Conservation (phyloP, 2,888 invertebrate genomes). For the Caenorhabditis doughertyi region DNA sequence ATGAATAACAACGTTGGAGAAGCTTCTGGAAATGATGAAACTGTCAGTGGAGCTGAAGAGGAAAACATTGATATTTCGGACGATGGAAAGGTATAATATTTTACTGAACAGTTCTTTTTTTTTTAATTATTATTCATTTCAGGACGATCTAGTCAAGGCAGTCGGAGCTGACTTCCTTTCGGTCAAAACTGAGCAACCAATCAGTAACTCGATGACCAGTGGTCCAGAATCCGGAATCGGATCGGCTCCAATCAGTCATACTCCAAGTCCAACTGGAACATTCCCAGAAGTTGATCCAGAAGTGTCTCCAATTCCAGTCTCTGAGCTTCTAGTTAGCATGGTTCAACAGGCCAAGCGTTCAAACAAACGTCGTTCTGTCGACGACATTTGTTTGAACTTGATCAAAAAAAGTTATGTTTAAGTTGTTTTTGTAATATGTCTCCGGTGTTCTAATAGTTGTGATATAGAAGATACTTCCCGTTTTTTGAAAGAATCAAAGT, state of each 20-base stretch:
- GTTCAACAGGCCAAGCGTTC: constrained; percentile 6
- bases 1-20: constrained; percentile 37
- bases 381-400: constrained; percentile 22
- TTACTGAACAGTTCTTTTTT: neutral
- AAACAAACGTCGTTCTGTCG: constrained; percentile 26
- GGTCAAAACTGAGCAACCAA: constrained; percentile 56
- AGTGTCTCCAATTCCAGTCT: neutral
- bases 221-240: constrained; percentile 69
- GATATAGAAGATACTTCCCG: neutral
- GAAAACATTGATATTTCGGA: constrained; percentile 21
- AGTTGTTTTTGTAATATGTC: neutral
- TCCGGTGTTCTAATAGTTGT: neutral
- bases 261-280: constrained; percentile 27
- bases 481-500: neutral
- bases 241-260: constrained; percentile 41
- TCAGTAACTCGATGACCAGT: constrained; percentile 41
- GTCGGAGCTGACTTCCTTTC: constrained; percentile 42
- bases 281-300: neutral
- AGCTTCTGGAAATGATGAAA: neutral
- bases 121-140: neutral
- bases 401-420: neutral
- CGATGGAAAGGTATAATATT: constrained; percentile 22
- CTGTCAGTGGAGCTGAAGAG: neutral
- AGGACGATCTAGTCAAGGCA: constrained; percentile 37
- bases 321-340: neutral